These are phyloP conservation scores for Gallinago nigripennis DNA, from an alignment of 2,797 vertebrate genomes.

Conservation along the genomic window DNA sequence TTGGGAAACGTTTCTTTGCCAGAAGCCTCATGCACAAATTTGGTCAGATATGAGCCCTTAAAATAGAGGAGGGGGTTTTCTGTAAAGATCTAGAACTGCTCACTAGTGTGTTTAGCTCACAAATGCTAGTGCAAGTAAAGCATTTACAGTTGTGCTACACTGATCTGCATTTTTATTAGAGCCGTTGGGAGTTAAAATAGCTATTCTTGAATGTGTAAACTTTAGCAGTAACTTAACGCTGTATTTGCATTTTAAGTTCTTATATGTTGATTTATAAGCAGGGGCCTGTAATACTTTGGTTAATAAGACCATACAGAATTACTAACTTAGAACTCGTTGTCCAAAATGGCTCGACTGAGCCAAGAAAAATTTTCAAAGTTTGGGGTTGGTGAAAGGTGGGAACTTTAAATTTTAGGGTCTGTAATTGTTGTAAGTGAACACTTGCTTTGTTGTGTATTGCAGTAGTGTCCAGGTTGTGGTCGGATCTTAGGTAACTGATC, in stretches of 20 bases:
- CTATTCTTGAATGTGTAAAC: neutral
- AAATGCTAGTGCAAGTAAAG: neutral
- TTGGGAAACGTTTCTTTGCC: neutral
- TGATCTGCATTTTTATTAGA: neutral
- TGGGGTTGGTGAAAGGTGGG: neutral
- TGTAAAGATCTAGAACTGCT: neutral
- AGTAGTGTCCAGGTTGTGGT: constrained; percentile 82
- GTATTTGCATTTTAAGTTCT: neutral
- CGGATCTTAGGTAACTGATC: constrained; percentile 73
- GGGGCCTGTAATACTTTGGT: neutral
- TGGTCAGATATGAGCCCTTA: neutral
- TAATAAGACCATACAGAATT: fast-evolving
- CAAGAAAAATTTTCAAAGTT: neutral
- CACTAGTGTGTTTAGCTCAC: neutral
- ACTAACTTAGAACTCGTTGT: neutral
- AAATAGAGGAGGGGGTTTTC: neutral
- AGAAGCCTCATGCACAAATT: neutral
- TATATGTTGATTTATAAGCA: fast-evolving
- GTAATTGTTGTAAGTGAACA: neutral
- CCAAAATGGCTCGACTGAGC: neutral
- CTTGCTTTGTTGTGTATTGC: constrained; percentile 6
- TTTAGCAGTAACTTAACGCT: neutral
- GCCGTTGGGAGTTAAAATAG: neutral
- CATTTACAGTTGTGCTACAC: neutral
- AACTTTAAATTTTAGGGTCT: neutral